Evolutionary conservation across 2,113 vertebrate genomes (phyloP), one percentile per base, ranked within the genome.

Genomic region (Hippocampus guttulatus): DNA sequence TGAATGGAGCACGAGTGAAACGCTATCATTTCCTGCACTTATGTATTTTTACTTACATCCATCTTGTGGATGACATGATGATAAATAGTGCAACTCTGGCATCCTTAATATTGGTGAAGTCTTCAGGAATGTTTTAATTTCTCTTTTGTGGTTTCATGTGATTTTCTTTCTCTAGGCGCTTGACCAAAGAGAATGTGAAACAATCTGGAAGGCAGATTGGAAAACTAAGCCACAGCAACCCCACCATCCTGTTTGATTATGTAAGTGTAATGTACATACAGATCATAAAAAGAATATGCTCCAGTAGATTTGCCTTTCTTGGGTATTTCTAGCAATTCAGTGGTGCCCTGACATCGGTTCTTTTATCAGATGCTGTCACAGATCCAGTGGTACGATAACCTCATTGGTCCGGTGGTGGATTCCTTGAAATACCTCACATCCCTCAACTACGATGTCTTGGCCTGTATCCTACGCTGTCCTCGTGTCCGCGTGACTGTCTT

Each of bases 181-280:
- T 99, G 91, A 98, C 97, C 76, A 99, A 98, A 93, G 97, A 99
- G 93, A 98, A 98, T 82, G 96, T 99, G 87, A 99, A 98, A 90
- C 96, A 97, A 70, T 99, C 97, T 83, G 97, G 97, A 92, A 94
- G 96, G 89, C 97, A 99, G 87, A 98, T 99, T 86, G 97, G 97
- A 84, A 99, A 99, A 68, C 91, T 99, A 86, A 99, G 96, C 93
- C 96, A 99, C 91, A 98, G 96, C 91, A 99, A 99, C 90, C 97
- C 97, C 90, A 98, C 97, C 49, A 99, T 99, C 92, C 93, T 99
- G 81, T 99, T 98, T 93, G 97, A 99, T 92, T 99, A 98, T 88
- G 96, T 98, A 94, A 79, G 97, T 94, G 23, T 16, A 16, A 61
- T 68, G 5, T 6, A 38, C 33, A 38, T 38, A 38, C 33, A 38